These are phyloP conservation scores for Hecatera dysodea DNA, from an alignment of 2,888 invertebrate genomes.

Conservation along the genomic window DNA sequence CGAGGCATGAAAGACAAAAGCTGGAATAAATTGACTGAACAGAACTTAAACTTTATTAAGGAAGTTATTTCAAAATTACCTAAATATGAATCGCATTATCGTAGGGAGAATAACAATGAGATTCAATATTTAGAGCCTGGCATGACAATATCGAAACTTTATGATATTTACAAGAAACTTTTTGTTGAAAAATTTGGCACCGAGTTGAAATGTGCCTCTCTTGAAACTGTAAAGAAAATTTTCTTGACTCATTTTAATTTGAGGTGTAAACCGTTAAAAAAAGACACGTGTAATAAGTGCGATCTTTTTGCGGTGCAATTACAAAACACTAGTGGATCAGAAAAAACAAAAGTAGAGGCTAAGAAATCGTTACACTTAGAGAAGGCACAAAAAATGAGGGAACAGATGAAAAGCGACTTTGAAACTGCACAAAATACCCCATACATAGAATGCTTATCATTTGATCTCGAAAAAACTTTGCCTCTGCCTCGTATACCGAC, in stretches of 20 bases:
- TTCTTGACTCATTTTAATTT: too few species aligned
- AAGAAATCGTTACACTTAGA: conserved; percentile 29
- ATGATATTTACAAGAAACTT: conserved; percentile 39
- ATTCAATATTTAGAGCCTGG: conserved; percentile 38
- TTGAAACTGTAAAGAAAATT: conserved; percentile 21
- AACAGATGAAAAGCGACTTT: conserved; percentile 11
- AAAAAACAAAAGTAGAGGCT: neutral
- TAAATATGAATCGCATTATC: conserved; percentile 52
- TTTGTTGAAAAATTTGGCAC: conserved; percentile 28
- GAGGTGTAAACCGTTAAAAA: too few species aligned
- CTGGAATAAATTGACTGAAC: conserved; percentile 19
- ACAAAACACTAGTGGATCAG: neutral
- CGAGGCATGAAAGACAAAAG: conserved; percentile 5
- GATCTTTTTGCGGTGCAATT: neutral
- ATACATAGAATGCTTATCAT: conserved; percentile 34
- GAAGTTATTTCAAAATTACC: conserved; percentile 45
- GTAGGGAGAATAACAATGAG: conserved; percentile 41
- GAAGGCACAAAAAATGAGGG: conserved; percentile 28
- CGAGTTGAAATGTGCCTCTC: conserved; percentile 28
- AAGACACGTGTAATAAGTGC: too few species aligned
- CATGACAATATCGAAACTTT: conserved; percentile 41
- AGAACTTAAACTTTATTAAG: conserved; percentile 43
- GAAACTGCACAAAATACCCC: conserved; percentile 4
- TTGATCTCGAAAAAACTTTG: conserved; percentile 46
- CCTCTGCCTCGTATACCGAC: conserved; percentile 40